Conservation (phyloP, 1,140 invertebrate genomes). For the Macrostomum lignano region DNA sequence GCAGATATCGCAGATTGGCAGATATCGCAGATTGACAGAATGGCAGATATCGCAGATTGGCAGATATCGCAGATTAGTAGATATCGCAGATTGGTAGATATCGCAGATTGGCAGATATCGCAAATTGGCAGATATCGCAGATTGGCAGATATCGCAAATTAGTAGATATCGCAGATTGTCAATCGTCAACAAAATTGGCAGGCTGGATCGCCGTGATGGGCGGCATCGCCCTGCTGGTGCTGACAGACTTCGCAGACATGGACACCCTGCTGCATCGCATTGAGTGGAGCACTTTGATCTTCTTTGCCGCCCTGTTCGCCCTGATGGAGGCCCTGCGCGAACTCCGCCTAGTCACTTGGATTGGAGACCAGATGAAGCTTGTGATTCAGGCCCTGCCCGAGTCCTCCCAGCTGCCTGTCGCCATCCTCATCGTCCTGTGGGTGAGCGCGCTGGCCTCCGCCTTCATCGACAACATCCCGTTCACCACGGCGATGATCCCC, state of each 20-base stretch:
- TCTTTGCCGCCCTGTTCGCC: slow-evolving; percentile 58
- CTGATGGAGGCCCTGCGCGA: slow-evolving; percentile 51
- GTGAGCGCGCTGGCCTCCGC: slow-evolving; percentile 46
- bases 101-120: too few relatives aligned
- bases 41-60: too few relatives aligned
- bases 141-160: too few relatives aligned
- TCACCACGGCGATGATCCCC: slow-evolving; percentile 54
- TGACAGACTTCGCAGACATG: slow-evolving; percentile 42
- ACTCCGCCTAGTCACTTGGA: slow-evolving; percentile 41
- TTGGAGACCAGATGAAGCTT: slow-evolving; percentile 38
- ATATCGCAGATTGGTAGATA: too few relatives aligned
- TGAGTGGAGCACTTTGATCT: slow-evolving; percentile 59
- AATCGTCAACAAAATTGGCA: too few relatives aligned
- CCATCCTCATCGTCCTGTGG: slow-evolving; percentile 44
- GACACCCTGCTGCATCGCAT: slow-evolving; percentile 49
- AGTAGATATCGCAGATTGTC: too few relatives aligned
- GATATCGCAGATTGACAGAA: too few relatives aligned
- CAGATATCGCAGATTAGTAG: too few relatives aligned
- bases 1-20: too few relatives aligned
- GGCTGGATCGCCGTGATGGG: slow-evolving; percentile 54
- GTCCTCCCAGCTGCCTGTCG: slow-evolving; percentile 36
- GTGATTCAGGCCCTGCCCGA: slow-evolving; percentile 36
- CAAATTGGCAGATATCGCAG: too few relatives aligned
- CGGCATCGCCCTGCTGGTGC: slow-evolving; percentile 37
- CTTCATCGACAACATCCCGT: slow-evolving; percentile 54